Evolutionary conservation across 2,888 invertebrate species (phyloP).

Genomic region (Rhabditophanes sp.): DNA sequence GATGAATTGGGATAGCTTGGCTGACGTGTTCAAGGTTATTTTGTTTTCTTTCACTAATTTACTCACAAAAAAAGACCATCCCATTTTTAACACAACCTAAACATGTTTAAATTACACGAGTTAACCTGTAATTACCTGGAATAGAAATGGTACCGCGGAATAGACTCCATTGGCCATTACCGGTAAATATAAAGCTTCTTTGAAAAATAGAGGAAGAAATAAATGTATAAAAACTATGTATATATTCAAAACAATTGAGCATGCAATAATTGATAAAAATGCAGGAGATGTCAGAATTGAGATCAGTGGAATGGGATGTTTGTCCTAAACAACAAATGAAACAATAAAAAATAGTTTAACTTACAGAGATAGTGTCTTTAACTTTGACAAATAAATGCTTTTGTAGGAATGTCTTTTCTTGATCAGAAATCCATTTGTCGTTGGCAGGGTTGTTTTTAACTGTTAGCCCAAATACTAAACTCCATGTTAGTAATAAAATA

Average conservation of each 20-base stretch:
- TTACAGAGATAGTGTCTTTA: neutral
- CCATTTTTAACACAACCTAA: too few species aligned
- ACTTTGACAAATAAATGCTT: too few species aligned
- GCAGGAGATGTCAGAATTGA: constrained; percentile 10
- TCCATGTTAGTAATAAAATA: too few species aligned
- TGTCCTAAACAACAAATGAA: constrained; percentile 1
- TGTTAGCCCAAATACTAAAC: too few species aligned
- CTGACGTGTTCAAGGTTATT: constrained; percentile 14
- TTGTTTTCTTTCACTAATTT: constrained; percentile 16
- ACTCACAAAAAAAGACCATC: too few species aligned
- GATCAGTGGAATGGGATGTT: constrained; percentile 11
- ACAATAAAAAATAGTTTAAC: neutral
- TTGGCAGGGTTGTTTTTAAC: too few species aligned
- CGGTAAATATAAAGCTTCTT: constrained; percentile 25
- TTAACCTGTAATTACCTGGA: constrained; percentile 17
- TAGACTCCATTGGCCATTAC: constrained; percentile 29
- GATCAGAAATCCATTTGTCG: too few species aligned
- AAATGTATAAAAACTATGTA: constrained; percentile 20
- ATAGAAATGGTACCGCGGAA: constrained; percentile 19
- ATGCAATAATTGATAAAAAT: constrained; percentile 12
- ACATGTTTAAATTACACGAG: too few species aligned
- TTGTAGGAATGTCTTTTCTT: too few species aligned
- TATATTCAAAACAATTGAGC: constrained; percentile 17
- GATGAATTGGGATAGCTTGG: constrained; percentile 25
- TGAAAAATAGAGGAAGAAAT: constrained; percentile 27